phyloP scores from a whole-genome alignment of 2,888 invertebrate genomes.

The Pachymerium ferrugineum region DNA sequence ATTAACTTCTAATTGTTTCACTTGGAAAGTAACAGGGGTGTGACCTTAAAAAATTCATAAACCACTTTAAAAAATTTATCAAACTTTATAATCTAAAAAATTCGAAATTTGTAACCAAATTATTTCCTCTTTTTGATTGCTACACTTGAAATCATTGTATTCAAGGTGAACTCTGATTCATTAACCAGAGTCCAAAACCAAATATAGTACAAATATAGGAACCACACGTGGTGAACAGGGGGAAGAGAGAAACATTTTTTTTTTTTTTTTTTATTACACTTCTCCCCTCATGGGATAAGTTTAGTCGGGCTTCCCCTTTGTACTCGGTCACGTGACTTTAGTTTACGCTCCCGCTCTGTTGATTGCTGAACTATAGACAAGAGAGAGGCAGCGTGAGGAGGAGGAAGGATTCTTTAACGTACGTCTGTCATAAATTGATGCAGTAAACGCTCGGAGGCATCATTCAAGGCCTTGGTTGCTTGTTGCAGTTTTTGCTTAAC shows the following conservation, averaged over 20 bases:
- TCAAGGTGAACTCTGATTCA: no score
- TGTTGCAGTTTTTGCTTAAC: not conserved
- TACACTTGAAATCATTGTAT: no score
- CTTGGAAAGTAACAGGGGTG: no score
- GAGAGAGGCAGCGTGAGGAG: not conserved
- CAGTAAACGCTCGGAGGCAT: not conserved
- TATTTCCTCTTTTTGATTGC: no score
- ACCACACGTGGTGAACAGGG: not conserved
- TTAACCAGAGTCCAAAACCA: not conserved
- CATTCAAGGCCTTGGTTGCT: not conserved
- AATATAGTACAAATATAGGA: slow-evolving; percentile 9
- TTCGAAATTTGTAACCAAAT: no score
- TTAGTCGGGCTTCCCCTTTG: slow-evolving; percentile 2
- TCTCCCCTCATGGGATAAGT: not conserved
- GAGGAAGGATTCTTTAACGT: slow-evolving; percentile 1
- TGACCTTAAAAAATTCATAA: no score
- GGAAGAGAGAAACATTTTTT: no score
- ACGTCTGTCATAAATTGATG: slow-evolving; percentile 8
- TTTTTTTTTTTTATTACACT: not conserved
- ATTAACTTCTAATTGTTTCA: no score
- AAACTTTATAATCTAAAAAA: no score
- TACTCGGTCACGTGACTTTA: not conserved
- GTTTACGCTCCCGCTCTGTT: not conserved
- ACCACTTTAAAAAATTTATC: no score
- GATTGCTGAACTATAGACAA: slow-evolving; percentile 1